These are phyloP conservation scores for Melanotaenia nigrans DNA, from an alignment of 2,797 vertebrate genomes.

Conservation along the genomic window DNA sequence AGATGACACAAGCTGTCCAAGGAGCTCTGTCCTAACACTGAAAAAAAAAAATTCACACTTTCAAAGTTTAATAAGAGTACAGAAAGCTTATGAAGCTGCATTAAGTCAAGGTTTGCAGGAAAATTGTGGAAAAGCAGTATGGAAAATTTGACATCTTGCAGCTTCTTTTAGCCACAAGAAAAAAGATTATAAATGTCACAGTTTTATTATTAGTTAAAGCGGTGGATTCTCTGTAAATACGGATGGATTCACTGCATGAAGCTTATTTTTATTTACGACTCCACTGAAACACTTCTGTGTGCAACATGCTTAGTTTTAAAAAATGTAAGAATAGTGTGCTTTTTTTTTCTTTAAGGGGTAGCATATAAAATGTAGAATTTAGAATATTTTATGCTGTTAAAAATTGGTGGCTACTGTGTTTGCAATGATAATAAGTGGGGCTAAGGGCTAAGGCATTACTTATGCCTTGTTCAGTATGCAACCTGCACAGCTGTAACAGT, in stretches of 20 bases:
- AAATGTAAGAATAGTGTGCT: background rate
- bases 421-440: too few relatives aligned
- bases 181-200: background rate
- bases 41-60: constrained; percentile 10
- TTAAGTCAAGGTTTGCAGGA: background rate
- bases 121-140: too few relatives aligned
- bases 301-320: background rate
- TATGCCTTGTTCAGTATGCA: background rate
- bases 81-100: background rate
- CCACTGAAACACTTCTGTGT: background rate
- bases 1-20: constrained; percentile 42
- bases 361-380: too few relatives aligned
- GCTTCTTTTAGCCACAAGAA: background rate
- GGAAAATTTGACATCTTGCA: too few relatives aligned
- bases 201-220: background rate
- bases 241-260: background rate
- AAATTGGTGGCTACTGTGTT: too few relatives aligned
- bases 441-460: too few relatives aligned
- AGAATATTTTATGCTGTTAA: too few relatives aligned
- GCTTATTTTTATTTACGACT: background rate
- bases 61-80: background rate
- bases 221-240: background rate
- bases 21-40: constrained; percentile 44
- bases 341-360: too few relatives aligned
- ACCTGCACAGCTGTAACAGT: background rate